Base-by-base conservation (phyloP, 1,140 invertebrate species). In the Pachyrhynchus sulphureomaculatus region DNA sequence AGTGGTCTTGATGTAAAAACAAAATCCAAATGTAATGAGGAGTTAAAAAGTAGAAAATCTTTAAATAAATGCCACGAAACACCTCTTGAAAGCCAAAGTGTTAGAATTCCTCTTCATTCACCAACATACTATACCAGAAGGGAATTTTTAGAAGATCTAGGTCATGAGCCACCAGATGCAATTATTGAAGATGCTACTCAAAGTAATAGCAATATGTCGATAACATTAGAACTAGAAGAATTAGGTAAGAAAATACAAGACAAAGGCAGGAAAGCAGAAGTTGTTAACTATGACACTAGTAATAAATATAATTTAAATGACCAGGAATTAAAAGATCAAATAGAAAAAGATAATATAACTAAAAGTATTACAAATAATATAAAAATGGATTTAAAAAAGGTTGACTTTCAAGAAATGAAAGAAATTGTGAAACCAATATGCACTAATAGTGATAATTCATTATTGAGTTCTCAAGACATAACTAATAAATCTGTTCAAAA, bases 71-170 rank as follows among this genome's bases (percentile, higher is more conserved):
- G 66, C 53, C 45, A 85, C 23, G 84, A 86, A 60, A 79, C 81
- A 6, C 79, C 83, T 0, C 77, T 82, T 23, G 81, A 83, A 57
- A 83, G 82, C 0, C 72, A 76, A 24, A 79, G 81, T 53, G 84
- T 87, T 34, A 80, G 84, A 49, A 87, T 87, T 66, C 85, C 85
- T 2, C 68, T 87, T 34, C 84, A 84, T 48, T 86, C 85, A 6
- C 85, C 85, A n/a, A 83, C 84, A 0, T 83, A 85, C 60, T 84
- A 86, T 60, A 78, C 81, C 39, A 75, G 80, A 53, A 72, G 51
- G 49, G 62, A 73, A 49, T 66, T 69, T n/a, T 68, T 65, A 34
- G 72, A 72, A 44, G 68, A 66, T 15, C 66, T 68, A 1, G 73
- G 70, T 44, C 73, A 74, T 65, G 72, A 74, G 41, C 68, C 69